phyloP scores from a whole-genome alignment of 2,888 invertebrate genomes.

The Drosophila ustulata region DNA sequence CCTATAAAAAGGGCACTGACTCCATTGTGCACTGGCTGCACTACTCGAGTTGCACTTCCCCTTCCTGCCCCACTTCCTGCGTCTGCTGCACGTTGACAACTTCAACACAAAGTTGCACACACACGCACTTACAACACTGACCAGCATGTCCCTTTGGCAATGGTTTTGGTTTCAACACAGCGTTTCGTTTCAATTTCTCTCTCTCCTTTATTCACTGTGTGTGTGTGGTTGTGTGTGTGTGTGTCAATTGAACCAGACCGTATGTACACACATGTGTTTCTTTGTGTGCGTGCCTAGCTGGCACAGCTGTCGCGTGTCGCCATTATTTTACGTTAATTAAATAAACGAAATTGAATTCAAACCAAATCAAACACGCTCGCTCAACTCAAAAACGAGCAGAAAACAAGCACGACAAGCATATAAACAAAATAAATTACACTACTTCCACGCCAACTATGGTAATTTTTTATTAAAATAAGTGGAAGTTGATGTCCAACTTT shows the following conservation, averaged over 20 bases:
- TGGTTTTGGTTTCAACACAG: constrained; percentile 32
- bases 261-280: constrained; percentile 10
- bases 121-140: constrained; percentile 26
- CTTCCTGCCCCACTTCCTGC: neutral
- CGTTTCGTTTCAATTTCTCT: constrained; percentile 14
- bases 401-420: constrained; percentile 2
- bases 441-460: neutral
- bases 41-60: constrained; percentile 7
- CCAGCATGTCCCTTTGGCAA: constrained; percentile 45
- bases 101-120: constrained; percentile 27
- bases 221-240: neutral
- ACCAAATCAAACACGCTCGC: constrained; percentile 19
- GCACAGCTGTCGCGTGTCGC: constrained; percentile 36
- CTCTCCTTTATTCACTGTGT: neutral
- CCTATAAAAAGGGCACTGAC: neutral
- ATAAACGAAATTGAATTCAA: constrained; percentile 46
- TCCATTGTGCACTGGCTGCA: constrained; percentile 1
- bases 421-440: neutral
- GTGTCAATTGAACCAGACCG: constrained; percentile 5
- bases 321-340: constrained; percentile 63
- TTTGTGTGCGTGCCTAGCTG: constrained; percentile 7
- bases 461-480: neutral
- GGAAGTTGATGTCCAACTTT: neutral
- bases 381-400: neutral
- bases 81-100: constrained; percentile 27